Base-by-base conservation (phyloP, 1,140 invertebrate genomes). In the Drosophila kurseongensis region DNA sequence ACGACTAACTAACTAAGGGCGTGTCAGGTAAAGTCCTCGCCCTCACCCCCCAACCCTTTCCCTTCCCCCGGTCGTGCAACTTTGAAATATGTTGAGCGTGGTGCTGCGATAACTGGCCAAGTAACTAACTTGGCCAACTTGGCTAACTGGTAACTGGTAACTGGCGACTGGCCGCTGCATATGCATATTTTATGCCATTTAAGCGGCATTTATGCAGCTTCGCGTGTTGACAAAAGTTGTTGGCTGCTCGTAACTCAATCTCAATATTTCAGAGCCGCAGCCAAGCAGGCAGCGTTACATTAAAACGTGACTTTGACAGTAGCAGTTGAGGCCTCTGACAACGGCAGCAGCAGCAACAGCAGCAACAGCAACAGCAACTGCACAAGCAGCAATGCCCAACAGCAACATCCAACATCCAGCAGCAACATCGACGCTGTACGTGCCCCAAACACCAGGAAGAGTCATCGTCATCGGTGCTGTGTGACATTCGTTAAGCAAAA, bases 241-340 rank as follows among this genome's bases (percentile, higher is more conserved):
- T 86, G 83, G 79, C 79, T 86, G 82, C 82, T 86, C 82, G 82
- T 86, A 86, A 86, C 82, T 86, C 83, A 86, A 86, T 86, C 82
- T 86, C 82, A 86, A 86, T 88, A 88, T 89, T 88, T 88, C 81
- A 85, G 66, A 48, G 68, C 68, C 52, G 36, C 44, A 45, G 40
- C 62, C 47, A 44, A 44, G 56, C 32, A 41, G 32, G 42, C 75
- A 82, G 54, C 81, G 77, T 80, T 77, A 77, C 81, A 84, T 84
- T 84, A 89, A 88, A 89, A 88, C 83, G 83, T 88, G 83, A 88
- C 83, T 88, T 88, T 89, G 83, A 88, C 83, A 88, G 83, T 88
- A 86, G 84, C 83, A 59, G 80, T 83, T 84, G 67, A 76, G 81
- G 80, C 80, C 66, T 72, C 75, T 80, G 63, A 82, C 79, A 75